Base-by-base conservation (phyloP, 2,113 vertebrate species). In the Zosterops lateralis region DNA sequence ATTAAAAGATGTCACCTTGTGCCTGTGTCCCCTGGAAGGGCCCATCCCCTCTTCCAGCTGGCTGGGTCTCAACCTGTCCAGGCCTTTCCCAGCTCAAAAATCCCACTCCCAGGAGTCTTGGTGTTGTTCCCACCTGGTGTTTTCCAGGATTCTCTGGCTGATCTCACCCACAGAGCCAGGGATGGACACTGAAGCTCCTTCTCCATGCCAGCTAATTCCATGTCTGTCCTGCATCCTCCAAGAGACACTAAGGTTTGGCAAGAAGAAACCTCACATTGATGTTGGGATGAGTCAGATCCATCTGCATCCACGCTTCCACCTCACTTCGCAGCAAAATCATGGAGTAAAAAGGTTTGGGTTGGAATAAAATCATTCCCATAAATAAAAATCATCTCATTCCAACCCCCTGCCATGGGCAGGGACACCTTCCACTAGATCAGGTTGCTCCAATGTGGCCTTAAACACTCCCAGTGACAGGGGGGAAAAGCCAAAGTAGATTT, bases 321-420 rank as follows among this genome's bases (percentile, higher is more conserved):
- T 53, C 61, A 3, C 24, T 75, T 17, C 5, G 1, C 1, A 0
- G 45, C 1, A 1, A 68, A 67, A 67, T 75, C 31, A 8, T 0
- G 20, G 61, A 75, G 31, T 34, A 26, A 61, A 40, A 82, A 17
- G n/a, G 7, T 34, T 54, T 11, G n/a, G 24, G n/a, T 29, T 60
- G 61, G 38, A 53, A 40, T 45, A 40, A 60, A 47, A 51, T 32
- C 16, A 10, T 40, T 60, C 31, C 44, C 21, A 9, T 44, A 32
- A 85, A 67, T 34, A 40, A 68, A 89, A 89, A 31, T 54, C 40
- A 8, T 47, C 38, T 28, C 6, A 0, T 67, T 67, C 53, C 47
- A 61, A 12, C 18, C 22, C 38, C 18, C 18, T 68, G 28, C 14
- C 10, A 3, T 7, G 16, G 28, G 28, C 28, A 67, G 53, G 19